Evolutionary conservation across 2,888 invertebrate species (phyloP).

Genomic region (Tipula vernalis): DNA sequence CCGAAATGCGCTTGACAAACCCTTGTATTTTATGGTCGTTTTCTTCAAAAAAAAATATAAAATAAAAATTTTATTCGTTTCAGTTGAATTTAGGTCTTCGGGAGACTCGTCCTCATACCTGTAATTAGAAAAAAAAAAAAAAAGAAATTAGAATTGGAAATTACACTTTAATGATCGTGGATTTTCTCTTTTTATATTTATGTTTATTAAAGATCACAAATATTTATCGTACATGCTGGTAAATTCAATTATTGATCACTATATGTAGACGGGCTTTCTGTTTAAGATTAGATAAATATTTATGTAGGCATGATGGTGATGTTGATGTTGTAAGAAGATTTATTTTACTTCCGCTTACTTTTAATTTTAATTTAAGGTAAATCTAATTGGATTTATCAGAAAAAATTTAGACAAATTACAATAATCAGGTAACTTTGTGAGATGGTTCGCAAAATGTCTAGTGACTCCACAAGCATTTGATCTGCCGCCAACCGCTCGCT

Average conservation of each 20-base stretch:
- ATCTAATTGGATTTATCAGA: too few relatives aligned
- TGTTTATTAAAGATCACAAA: not conserved
- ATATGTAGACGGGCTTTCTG: too few relatives aligned
- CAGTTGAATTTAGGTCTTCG: not conserved
- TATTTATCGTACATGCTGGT: not conserved
- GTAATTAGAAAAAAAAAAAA: not conserved
- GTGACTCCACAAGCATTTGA: too few relatives aligned
- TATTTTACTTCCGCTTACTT: too few relatives aligned
- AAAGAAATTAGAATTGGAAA: not conserved
- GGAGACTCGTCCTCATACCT: not conserved
- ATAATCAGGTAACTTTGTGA: too few relatives aligned
- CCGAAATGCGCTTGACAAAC: too few relatives aligned
- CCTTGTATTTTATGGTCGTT: not conserved
- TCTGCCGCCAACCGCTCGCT: too few relatives aligned
- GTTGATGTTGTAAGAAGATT: not conserved
- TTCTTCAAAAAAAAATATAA: not conserved
- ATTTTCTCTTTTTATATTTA: not conserved
- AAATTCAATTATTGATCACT: not conserved
- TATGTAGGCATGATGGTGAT: too few relatives aligned
- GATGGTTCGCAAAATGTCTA: too few relatives aligned
- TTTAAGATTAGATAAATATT: too few relatives aligned
- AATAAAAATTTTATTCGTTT: not conserved
- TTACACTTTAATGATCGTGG: not conserved
- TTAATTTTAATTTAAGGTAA: too few relatives aligned
- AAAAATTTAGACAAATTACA: too few relatives aligned